A percentile compares a stretch with the other conserved stretches of the same genome.
These are phyloP conservation scores for Zonotrichia leucophrys DNA, from an alignment of 2,113 vertebrate species.

Conservation along the genomic window DNA sequence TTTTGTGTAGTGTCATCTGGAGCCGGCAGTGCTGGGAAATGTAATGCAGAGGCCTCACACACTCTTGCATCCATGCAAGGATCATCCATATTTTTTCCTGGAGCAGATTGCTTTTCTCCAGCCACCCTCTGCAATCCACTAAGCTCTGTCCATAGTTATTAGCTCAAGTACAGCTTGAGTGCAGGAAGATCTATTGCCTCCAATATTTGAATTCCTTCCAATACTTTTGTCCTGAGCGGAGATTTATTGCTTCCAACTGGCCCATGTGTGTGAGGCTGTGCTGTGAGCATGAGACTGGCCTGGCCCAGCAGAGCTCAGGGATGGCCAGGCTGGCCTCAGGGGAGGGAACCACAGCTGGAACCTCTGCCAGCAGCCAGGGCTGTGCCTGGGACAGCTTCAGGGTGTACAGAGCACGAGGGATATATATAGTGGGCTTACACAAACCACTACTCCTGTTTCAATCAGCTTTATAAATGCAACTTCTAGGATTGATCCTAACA, in stretches of 20 bases:
- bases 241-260: background rate
- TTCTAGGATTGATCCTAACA: background rate
- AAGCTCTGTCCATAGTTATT: background rate
- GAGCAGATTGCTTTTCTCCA: background rate
- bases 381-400: background rate
- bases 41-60: background rate
- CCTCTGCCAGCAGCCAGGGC: background rate
- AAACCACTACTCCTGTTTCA: background rate
- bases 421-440: too few relatives aligned
- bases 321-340: background rate
- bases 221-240: background rate
- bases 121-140: background rate
- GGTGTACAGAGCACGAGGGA: background rate
- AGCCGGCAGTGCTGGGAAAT: background rate
- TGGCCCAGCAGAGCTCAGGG: background rate
- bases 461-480: background rate
- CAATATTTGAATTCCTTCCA: background rate
- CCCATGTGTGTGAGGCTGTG: background rate
- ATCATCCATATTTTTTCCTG: background rate
- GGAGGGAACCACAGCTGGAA: background rate
- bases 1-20: background rate
- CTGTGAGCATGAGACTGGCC: background rate
- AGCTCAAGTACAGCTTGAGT: background rate
- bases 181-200: constrained; percentile 9
- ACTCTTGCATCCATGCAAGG: background rate